These are phyloP conservation scores for Coilia nasus DNA, from an alignment of 2,797 vertebrate genomes.

Conservation along the genomic window DNA sequence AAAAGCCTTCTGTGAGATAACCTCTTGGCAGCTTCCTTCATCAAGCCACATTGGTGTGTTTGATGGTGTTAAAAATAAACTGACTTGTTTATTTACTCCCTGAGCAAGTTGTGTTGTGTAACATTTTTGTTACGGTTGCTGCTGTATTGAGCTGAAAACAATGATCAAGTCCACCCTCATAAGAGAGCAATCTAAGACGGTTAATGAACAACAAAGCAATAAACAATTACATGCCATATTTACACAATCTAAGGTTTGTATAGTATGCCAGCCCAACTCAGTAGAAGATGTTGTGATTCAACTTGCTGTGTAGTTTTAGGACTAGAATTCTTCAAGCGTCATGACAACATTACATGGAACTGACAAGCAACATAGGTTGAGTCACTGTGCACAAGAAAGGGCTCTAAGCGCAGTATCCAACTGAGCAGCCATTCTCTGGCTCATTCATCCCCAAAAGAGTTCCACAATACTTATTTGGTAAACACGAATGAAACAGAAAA, in stretches of 20 bases:
- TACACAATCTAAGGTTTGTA: neutral
- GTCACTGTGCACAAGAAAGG: neutral
- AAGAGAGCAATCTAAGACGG: neutral
- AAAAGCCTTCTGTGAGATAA: constrained; percentile 36
- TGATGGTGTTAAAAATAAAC: constrained; percentile 18
- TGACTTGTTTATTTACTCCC: neutral
- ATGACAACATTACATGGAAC: neutral
- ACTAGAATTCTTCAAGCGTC: neutral
- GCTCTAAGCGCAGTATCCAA: neutral
- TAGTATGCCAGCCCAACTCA: neutral
- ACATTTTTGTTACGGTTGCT: neutral
- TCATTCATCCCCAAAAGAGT: constrained; percentile 3
- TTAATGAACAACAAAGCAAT: neutral
- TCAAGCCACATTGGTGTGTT: neutral
- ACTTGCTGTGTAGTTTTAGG: neutral
- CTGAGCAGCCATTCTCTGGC: neutral
- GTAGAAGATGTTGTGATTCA: neutral
- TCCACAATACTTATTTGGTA: constrained; percentile 16
- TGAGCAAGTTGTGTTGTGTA: neutral
- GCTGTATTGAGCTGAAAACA: neutral
- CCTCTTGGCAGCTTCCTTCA: neutral
- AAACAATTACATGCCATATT: neutral
- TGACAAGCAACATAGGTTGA: neutral
- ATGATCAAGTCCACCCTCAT: neutral
- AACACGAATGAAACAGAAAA: neutral